Conservation (phyloP, 2,888 invertebrate species). For the Amorpha juglandis region DNA sequence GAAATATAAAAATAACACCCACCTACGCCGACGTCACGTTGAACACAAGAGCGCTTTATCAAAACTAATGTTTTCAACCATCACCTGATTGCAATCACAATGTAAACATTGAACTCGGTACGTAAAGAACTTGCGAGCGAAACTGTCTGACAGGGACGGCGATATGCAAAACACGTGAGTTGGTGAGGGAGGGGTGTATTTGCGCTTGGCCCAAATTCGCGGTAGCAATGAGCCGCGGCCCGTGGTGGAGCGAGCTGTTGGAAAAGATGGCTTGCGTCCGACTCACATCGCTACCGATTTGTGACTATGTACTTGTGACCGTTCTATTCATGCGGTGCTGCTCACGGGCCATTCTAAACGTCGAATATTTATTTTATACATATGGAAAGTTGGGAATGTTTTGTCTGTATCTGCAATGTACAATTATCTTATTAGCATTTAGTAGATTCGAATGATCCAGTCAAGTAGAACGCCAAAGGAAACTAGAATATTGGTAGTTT, state of each 20-base stretch:
- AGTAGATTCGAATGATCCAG: too few species aligned
- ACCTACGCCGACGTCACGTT: conserved; percentile 27
- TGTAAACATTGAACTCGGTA: conserved; percentile 72
- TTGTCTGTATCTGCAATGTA: neutral
- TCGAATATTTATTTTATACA: conserved; percentile 18
- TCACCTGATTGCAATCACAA: conserved; percentile 54
- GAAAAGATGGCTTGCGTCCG: conserved; percentile 68
- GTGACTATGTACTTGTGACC: conserved; percentile 72
- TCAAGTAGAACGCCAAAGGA: too few species aligned
- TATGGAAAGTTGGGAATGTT: neutral
- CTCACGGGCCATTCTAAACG: conserved; percentile 55
- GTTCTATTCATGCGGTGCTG: conserved; percentile 62
- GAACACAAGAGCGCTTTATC: conserved; percentile 40
- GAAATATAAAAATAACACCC: neutral
- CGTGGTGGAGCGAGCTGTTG: conserved; percentile 64
- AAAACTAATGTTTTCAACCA: conserved; percentile 47
- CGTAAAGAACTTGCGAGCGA: conserved; percentile 19
- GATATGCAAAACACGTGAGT: conserved; percentile 44
- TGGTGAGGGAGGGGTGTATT: conserved; percentile 57
- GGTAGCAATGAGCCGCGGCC: conserved; percentile 66
- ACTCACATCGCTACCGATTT: conserved; percentile 82
- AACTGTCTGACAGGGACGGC: conserved; percentile 51
- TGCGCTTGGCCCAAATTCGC: conserved; percentile 73
- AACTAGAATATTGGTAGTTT: too few species aligned
- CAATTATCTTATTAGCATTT: too few species aligned